phyloP scores from a whole-genome alignment of 2,113 vertebrate genomes.

The Spizaetus ornatus region DNA sequence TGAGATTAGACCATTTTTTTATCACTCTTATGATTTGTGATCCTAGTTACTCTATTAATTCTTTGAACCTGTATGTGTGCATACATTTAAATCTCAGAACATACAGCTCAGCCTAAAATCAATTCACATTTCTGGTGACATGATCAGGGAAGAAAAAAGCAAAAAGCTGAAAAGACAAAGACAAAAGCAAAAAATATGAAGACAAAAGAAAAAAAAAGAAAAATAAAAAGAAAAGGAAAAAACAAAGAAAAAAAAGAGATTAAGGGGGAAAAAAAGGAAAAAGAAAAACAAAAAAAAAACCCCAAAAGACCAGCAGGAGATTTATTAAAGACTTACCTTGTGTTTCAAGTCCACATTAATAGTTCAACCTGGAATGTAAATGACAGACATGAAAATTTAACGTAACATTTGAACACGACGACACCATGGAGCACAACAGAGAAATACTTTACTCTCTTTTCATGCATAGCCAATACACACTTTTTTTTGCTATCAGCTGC shows the following conservation, averaged over 20 bases:
- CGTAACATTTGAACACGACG: not conserved
- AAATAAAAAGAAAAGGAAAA: too few species aligned
- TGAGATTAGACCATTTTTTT: not conserved
- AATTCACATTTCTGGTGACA: not conserved
- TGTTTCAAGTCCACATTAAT: not conserved
- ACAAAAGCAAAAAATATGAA: too few species aligned
- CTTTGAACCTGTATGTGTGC: accelerated
- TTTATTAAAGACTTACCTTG: not conserved
- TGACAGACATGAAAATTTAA: not conserved
- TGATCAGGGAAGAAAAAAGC: not conserved
- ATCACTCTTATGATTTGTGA: not conserved
- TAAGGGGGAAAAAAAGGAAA: too few species aligned
- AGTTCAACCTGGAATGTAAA: not conserved
- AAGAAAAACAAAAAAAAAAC: not conserved
- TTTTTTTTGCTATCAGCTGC: not conserved
- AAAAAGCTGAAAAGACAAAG: not conserved
- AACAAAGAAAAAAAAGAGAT: not conserved
- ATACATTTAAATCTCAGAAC: not conserved
- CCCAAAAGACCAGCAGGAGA: not conserved
- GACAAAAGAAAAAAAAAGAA: too few species aligned
- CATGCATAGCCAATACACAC: not conserved
- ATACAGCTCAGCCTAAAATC: not conserved
- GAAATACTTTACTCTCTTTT: not conserved
- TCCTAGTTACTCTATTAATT: not conserved
- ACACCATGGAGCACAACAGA: not conserved